Evolutionary conservation across 2,113 vertebrate genomes (phyloP), one percentile per base, ranked within the genome.

Genomic region (Polypterus senegalus): DNA sequence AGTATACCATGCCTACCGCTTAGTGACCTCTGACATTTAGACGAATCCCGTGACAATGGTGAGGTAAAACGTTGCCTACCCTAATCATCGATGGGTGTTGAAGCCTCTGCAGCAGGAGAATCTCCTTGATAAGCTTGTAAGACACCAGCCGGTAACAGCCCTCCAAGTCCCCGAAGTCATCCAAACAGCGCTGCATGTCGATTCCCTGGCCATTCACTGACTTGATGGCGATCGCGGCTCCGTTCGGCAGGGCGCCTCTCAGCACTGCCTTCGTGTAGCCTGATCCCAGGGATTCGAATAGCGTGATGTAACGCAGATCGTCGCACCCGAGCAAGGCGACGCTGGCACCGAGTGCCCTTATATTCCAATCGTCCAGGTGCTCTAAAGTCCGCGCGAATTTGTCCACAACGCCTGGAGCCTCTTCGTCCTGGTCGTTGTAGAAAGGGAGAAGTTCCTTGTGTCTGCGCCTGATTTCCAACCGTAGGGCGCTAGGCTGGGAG

Each of bases 121-220:
- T 81, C 81, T 93, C 91, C 61, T 93, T 93, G 68, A 80, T 82
- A 74, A 89, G 71, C 62, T 89, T 93, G 75, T 79, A 89, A 1
- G 87, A 83, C 52, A 91, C 87, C 11, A 94, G 82, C 57, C 88
- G 78, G 6, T 77, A 68, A 73, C 86, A 89, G 6, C 83, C 86
- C 3, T 61, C 66, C 0, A 67, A 70, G 4, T 82, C 84, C 48
- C 76, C 68, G 53, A 89, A 86, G 3, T 86, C 83, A 70, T 82
- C 80, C 71, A 90, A 45, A 66, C 92, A 93, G 44, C 79, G 81
- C 44, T 67, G 79, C 81, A 92, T 88, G 76, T 93, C 91, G 54
- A 80, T 73, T 7, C 92, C 91, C 46, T 85, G 71, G 10, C 81
- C 75, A 67, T 92, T 89, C 65, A 93, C 87, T 4, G 86, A 74